A percentile compares a stretch with the other conserved stretches of the same genome.
phyloP scores from a whole-genome alignment of 2,113 vertebrate genomes.

The Ellobius talpinus region DNA sequence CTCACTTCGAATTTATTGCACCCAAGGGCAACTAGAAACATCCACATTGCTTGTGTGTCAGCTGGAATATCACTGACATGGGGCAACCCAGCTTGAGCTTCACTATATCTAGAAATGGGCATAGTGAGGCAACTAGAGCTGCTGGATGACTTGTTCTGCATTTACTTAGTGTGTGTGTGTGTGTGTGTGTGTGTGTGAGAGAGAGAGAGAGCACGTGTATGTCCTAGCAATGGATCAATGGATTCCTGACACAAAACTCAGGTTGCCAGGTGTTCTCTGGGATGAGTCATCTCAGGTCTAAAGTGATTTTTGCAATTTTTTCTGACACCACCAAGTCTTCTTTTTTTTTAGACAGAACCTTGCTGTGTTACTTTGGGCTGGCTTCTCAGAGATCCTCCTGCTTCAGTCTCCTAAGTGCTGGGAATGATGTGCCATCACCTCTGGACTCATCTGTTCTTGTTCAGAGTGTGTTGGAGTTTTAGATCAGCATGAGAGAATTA shows the following conservation, averaged over 20 bases:
- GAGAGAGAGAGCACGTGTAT: not conserved
- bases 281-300: not conserved
- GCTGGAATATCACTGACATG: slow-evolving; percentile 30
- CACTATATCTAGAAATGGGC: not conserved
- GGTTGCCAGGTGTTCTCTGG: not conserved
- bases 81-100: not conserved
- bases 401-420: not conserved
- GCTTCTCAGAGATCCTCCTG: not conserved
- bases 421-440: not conserved
- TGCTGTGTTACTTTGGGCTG: not conserved
- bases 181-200: not conserved
- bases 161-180: not conserved
- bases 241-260: not conserved
- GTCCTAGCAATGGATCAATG: not conserved
- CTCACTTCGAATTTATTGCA: slow-evolving; percentile 30
- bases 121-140: not conserved
- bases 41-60: not conserved
- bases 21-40: slow-evolving; percentile 17
- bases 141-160: not conserved
- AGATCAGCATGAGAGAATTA: slow-evolving; percentile 3
- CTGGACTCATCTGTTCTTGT: not conserved
- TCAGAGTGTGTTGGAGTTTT: not conserved
- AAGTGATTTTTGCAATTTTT: too few species aligned
- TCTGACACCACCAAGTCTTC: not conserved
- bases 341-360: not conserved